phyloP scores from a whole-genome alignment of 2,888 invertebrate genomes.

The Calephelis perditalis region DNA sequence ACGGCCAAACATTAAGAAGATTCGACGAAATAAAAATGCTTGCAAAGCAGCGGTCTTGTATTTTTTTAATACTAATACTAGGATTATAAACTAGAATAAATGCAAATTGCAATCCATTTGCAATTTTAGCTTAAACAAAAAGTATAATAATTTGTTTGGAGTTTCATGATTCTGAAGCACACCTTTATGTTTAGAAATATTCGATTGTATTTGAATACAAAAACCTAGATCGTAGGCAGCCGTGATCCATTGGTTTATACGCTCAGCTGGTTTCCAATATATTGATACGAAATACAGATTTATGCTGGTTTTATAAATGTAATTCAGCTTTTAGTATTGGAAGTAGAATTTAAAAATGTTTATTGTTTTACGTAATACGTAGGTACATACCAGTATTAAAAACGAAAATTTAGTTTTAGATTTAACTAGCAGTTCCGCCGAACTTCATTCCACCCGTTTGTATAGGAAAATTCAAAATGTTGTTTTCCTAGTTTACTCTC shows the following conservation, averaged over 20 bases:
- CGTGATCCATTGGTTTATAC: slow-evolving; percentile 12
- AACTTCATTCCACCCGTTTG: too few species aligned
- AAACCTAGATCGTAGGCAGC: slow-evolving; percentile 15
- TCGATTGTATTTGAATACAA: slow-evolving; percentile 18
- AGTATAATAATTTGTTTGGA: too few species aligned
- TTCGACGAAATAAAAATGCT: too few species aligned
- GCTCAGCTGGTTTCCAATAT: slow-evolving; percentile 11
- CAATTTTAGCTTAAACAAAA: too few species aligned
- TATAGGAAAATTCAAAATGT: too few species aligned
- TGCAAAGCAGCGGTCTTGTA: too few species aligned
- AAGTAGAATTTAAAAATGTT: not conserved
- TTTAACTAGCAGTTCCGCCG: not conserved
- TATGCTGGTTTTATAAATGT: slow-evolving; percentile 2
- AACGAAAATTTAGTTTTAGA: not conserved
- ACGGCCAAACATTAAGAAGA: too few species aligned
- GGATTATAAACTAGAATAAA: too few species aligned
- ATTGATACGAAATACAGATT: slow-evolving; percentile 11
- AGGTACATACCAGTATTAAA: not conserved
- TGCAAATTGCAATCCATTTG: too few species aligned
- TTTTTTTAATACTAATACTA: too few species aligned
- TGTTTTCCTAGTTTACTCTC: too few species aligned
- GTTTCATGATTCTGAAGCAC: not conserved
- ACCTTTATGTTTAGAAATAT: slow-evolving; percentile 18
- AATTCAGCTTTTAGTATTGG: slow-evolving; percentile 3
- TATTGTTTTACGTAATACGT: not conserved